A percentile compares a stretch with the other conserved stretches of the same genome.
Evolutionary conservation across 2,888 invertebrate genomes (phyloP).

Genomic region (Tenthredo livida): DNA sequence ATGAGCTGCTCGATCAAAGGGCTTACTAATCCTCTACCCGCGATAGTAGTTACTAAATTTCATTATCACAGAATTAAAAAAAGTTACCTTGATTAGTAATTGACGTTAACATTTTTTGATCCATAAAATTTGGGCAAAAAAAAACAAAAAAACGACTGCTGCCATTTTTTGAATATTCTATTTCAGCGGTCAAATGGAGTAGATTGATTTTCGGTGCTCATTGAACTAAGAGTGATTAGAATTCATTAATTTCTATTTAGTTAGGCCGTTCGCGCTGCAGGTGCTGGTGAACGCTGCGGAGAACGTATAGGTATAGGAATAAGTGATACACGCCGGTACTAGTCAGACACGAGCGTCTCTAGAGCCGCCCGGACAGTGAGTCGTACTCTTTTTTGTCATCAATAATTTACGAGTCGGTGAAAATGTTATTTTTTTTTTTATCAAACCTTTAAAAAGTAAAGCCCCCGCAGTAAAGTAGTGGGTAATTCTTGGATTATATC

Average conservation of each 20-base stretch:
- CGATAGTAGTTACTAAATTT: neutral
- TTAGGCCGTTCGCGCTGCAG: neutral
- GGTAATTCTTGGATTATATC: conserved; percentile 33
- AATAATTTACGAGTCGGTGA: conserved; percentile 18
- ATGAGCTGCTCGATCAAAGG: conserved; percentile 14
- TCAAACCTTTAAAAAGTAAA: neutral
- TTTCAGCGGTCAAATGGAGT: neutral
- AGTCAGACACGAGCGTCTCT: neutral
- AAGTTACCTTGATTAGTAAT: neutral
- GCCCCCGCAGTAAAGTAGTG: neutral
- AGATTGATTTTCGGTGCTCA: neutral
- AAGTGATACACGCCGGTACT: neutral
- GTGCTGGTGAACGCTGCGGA: neutral
- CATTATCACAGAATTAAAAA: neutral
- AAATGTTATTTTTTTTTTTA: neutral
- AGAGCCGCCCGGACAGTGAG: neutral
- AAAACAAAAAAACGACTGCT: neutral
- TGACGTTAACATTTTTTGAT: neutral
- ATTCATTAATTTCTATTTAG: neutral
- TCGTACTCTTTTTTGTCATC: conserved; percentile 22
- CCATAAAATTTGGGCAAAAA: neutral
- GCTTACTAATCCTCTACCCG: neutral
- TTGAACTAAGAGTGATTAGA: neutral
- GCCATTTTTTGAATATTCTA: neutral
- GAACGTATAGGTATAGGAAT: neutral